phyloP scores from a whole-genome alignment of 2,888 invertebrate genomes.

The Masnerella sp. region DNA sequence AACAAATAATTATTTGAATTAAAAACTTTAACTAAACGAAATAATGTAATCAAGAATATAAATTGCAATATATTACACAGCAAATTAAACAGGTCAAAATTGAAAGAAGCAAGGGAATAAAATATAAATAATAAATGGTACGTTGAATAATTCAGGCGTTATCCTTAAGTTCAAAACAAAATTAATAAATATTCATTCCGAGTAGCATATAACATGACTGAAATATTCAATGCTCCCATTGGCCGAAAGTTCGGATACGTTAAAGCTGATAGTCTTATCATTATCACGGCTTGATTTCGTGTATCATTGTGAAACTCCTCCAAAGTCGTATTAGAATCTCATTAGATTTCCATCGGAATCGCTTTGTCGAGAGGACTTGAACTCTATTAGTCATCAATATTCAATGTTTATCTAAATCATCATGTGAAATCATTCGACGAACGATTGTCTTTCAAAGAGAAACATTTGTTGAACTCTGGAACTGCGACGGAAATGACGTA shows the following conservation, averaged over 20 bases:
- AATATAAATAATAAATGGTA: slow-evolving; percentile 11
- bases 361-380: slow-evolving; percentile 35
- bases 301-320: slow-evolving; percentile 47
- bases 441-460: slow-evolving; percentile 4
- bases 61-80: no score
- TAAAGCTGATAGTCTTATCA: slow-evolving; percentile 33
- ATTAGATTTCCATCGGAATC: slow-evolving; percentile 41
- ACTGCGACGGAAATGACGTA: slow-evolving; percentile 5
- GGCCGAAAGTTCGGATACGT: slow-evolving; percentile 25
- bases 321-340: slow-evolving; percentile 51
- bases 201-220: slow-evolving; percentile 18
- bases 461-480: no score
- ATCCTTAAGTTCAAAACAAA: slow-evolving; percentile 29
- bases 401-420: slow-evolving; percentile 20
- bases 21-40: no score
- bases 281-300: slow-evolving; percentile 26
- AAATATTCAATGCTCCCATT: slow-evolving; percentile 27
- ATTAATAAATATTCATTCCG: slow-evolving; percentile 34
- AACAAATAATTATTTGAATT: no score
- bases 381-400: slow-evolving; percentile 34
- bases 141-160: slow-evolving; percentile 12
- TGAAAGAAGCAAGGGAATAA: not conserved
- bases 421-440: slow-evolving; percentile 9
- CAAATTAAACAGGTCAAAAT: slow-evolving; percentile 7
- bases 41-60: no score